Base-by-base conservation (phyloP, 2,113 vertebrate genomes). In the human (Homo sapiens) region DNA sequence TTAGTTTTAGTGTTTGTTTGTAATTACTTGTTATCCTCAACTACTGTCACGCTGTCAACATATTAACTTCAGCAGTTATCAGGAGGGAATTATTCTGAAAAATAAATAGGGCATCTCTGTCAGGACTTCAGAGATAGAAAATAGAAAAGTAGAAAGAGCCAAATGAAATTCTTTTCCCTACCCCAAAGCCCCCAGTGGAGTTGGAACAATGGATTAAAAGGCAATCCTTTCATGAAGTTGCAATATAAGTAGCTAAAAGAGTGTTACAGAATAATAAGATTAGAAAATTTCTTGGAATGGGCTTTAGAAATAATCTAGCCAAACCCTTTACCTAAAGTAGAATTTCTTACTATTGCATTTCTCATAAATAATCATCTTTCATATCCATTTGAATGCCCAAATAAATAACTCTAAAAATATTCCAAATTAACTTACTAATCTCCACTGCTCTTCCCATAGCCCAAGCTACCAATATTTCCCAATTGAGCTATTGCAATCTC, bases 1-100 rank as follows among this genome's bases (percentile, higher is more conserved):
- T 97, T 96, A 93, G 80, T 97, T 95, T 98, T 95, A 90, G 55
- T 92, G 59, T 93, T 94, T 94, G 78, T 97, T 96, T 97, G 93
- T 96, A 96, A 97, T 96, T 96, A 84, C 57, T 94, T 96, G 79
- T 97, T 97, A 92, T 96, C 72, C 66, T 93, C 68, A 30, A 84
- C 84, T 75, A 38, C n/a, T 84, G 75, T 92, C 70, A 93, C 25
- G 89, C 27, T 96, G 76, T 94, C 87, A 97, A 94, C 93, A 70
- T 90, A 95, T 93, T 97, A 95, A 93, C 78, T 85, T 89, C 50
- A 68, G 55, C 16, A 78, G 75, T 93, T 92, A 95, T 93, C 83
- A 92, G 38, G 72, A 93, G 25, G 59, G n/a, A 96, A 96, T 94
- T 88, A 78, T 92, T 95, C 93, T 85, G 32, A 89, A 94, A 94